phyloP scores from a whole-genome alignment of 2,113 vertebrate species.

The Amphiprion ocellaris region DNA sequence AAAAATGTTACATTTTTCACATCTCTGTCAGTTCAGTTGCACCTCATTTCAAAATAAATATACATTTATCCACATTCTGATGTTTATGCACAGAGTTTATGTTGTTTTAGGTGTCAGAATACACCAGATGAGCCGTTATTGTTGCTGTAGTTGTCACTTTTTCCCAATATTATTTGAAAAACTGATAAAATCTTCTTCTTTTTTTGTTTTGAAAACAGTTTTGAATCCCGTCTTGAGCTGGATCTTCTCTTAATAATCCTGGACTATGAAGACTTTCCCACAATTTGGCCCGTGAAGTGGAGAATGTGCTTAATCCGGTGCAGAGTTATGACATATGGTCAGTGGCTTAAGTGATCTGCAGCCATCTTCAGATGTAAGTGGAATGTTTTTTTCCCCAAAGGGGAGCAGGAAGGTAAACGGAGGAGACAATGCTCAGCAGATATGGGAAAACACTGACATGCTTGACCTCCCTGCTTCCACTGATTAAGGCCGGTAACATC shows the following conservation, averaged over 20 bases:
- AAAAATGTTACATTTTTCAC: no score
- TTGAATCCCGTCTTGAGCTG: neutral
- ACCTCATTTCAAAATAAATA: no score
- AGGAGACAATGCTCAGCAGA: conserved; percentile 67
- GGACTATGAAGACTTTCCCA: conserved; percentile 59
- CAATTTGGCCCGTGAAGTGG: conserved; percentile 62
- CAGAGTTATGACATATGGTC: conserved; percentile 80
- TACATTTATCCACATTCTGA: neutral
- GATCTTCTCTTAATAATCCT: conserved; percentile 2
- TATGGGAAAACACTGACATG: conserved; percentile 76
- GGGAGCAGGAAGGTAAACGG: conserved; percentile 70
- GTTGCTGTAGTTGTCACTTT: no score
- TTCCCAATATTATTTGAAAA: no score
- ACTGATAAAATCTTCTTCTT: no score
- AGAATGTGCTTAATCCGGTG: conserved; percentile 74
- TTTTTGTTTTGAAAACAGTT: neutral
- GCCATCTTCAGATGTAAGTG: conserved; percentile 66
- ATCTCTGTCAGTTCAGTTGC: neutral
- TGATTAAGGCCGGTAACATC: conserved; percentile 68
- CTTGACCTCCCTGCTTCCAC: conserved; percentile 62
- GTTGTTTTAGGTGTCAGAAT: no score
- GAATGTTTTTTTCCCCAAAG: conserved; percentile 63
- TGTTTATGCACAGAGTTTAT: neutral
- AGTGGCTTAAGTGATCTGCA: conserved; percentile 74
- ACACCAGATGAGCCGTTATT: no score